Base-by-base conservation (phyloP, 2,113 vertebrate species). In the Cottus gobio region DNA sequence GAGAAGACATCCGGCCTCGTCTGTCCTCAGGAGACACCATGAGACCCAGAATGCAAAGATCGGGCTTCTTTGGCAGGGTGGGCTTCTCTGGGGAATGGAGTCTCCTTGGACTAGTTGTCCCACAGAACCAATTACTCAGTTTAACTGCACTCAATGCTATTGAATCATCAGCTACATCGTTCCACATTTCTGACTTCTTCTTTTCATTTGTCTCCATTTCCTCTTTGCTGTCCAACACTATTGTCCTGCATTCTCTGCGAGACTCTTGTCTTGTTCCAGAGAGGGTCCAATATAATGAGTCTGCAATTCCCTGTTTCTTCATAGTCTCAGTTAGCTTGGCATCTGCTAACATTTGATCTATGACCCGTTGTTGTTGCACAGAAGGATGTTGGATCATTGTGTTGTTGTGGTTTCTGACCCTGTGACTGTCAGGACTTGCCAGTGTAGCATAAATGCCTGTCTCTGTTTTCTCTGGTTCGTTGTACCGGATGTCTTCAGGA, bases 31-130 rank as follows among this genome's bases (percentile, higher is more conserved):
- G 75, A 7, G 85, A 70, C 0, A 22, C n/a, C 16, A 48, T 52
- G 26, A 93, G 81, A 88, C 90, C 71, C 91, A 89, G 4, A 37
- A 87, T 67, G 34, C 65, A 61, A 18, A 81, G 75, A 37, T 93
- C 82, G 50, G 92, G 90, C 84, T 95, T 94, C 84, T 94, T 93
- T 64, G 93, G 93, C 86, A 87, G 73, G 15, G 20, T 8, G 0
- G 87, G 83, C 71, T 88, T 92, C 60, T 85, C 75, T 7, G 75
- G 88, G 9, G 80, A 84, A 16, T 7, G 2, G 12, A 16, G 26
- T 57, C 63, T 80, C 7, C 2, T 50, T 0, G 75, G 77, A 26
- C 64, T 75, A 0, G 30, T 30, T 18, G 36, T 0, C 46, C 64
- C 15, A 5, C 37, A 30, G 50, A 73, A 36, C 2, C n/a, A 9